A percentile compares a stretch with the other conserved stretches of the same genome.
phyloP scores from a whole-genome alignment of 92 coral and sea anemone genomes.

The Zoanthus sociatus region DNA sequence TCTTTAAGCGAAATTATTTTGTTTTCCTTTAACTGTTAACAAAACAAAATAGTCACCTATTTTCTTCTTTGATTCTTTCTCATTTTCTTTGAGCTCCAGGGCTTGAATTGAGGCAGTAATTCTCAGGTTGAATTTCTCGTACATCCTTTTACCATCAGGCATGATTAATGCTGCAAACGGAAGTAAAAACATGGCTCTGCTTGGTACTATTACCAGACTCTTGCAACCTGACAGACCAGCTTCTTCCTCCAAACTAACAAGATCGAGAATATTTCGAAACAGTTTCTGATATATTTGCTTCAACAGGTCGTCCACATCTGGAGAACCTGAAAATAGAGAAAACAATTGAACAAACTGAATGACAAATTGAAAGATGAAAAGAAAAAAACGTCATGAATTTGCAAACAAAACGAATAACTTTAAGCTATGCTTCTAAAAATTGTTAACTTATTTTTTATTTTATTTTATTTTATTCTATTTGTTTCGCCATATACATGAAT shows the following conservation, averaged over 20 bases:
- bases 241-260: slow-evolving; percentile 14
- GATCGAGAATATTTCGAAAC: slow-evolving; percentile 6
- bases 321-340: neutral
- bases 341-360: neutral
- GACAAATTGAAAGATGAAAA: too few relatives aligned
- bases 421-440: too few relatives aligned
- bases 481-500: too few relatives aligned
- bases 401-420: too few relatives aligned
- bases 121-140: slow-evolving; percentile 29
- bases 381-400: too few relatives aligned
- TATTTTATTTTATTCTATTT: too few relatives aligned
- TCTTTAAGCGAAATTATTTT: too few relatives aligned
- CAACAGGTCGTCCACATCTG: slow-evolving; percentile 6
- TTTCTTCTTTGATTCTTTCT: neutral
- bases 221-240: slow-evolving; percentile 2
- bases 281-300: neutral
- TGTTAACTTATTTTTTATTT: too few relatives aligned
- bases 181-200: slow-evolving; percentile 25
- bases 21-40: too few relatives aligned
- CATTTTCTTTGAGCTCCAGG: neutral
- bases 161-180: slow-evolving; percentile 36
- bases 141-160: slow-evolving; percentile 22
- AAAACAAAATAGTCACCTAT: neutral
- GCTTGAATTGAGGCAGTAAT: slow-evolving; percentile 37
- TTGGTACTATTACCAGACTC: slow-evolving; percentile 24